These are phyloP conservation scores for Catamblyrhynchus diadema DNA, from an alignment of 2,797 vertebrate species.

Conservation along the genomic window DNA sequence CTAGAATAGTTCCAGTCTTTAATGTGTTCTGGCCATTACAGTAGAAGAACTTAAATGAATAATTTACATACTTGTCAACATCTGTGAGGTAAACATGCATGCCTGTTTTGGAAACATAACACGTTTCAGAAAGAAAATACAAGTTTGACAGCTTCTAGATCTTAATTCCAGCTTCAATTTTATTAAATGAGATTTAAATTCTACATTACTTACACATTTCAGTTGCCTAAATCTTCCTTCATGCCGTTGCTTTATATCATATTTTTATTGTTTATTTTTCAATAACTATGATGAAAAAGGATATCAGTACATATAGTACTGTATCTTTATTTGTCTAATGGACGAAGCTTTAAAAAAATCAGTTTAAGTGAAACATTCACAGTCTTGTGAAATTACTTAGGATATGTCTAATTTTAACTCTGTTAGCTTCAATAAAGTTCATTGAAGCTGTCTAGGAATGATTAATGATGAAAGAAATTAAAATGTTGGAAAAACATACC, in stretches of 20 bases:
- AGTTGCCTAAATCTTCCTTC: background rate
- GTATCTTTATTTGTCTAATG: background rate
- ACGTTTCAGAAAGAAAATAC: background rate
- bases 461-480: background rate
- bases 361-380: background rate
- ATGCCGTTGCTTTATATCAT: background rate
- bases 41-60: background rate
- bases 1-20: background rate
- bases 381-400: background rate
- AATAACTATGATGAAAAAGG: background rate
- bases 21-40: background rate
- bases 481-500: background rate
- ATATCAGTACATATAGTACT: background rate
- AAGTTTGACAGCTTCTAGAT: background rate
- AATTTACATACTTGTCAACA: background rate
- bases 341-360: background rate
- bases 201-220: background rate
- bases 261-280: background rate
- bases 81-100: background rate
- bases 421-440: background rate
- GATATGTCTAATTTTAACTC: background rate
- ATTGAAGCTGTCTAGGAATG: background rate
- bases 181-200: background rate
- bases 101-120: background rate
- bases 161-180: background rate